These are phyloP conservation scores for Caenorhabditis becei DNA, from an alignment of 2,888 invertebrate genomes.

Conservation along the genomic window DNA sequence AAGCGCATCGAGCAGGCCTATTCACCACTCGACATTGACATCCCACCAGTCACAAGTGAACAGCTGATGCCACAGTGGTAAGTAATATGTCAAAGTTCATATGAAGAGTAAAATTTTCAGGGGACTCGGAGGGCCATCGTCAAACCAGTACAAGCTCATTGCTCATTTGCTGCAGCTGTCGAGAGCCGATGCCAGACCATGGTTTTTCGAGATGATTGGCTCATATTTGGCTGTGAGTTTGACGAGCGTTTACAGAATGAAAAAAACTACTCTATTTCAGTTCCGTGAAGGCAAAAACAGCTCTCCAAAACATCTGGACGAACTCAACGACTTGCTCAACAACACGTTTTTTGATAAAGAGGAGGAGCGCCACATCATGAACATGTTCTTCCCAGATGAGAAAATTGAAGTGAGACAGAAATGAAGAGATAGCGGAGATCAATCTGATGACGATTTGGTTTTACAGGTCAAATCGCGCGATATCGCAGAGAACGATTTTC, in stretches of 20 bases:
- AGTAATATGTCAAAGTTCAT: not conserved
- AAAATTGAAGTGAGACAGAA: not conserved
- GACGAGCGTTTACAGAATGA: no score
- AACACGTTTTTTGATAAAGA: not conserved
- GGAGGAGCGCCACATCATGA: conserved; percentile 17
- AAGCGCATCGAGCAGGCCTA: not conserved
- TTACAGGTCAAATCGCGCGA: conserved; percentile 1
- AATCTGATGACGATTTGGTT: no score
- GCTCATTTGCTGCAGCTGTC: conserved; percentile 9
- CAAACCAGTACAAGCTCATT: conserved; percentile 8
- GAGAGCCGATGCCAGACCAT: conserved; percentile 2
- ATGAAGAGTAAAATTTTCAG: not conserved
- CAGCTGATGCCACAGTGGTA: conserved; percentile 28
- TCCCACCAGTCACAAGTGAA: not conserved
- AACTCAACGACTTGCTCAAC: not conserved
- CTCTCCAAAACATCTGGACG: not conserved
- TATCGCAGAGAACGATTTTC: not conserved
- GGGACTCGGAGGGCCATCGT: conserved; percentile 24
- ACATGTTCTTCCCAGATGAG: conserved; percentile 9
- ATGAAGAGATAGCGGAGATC: no score
- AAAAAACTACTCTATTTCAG: conserved; percentile 17
- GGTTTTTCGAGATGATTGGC: conserved; percentile 16
- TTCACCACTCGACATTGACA: not conserved
- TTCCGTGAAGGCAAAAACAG: conserved; percentile 2
- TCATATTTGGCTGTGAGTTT: conserved; percentile 21